These are phyloP conservation scores for Platysternon megacephalum DNA, from an alignment of 2,113 vertebrate species.

Conservation along the genomic window DNA sequence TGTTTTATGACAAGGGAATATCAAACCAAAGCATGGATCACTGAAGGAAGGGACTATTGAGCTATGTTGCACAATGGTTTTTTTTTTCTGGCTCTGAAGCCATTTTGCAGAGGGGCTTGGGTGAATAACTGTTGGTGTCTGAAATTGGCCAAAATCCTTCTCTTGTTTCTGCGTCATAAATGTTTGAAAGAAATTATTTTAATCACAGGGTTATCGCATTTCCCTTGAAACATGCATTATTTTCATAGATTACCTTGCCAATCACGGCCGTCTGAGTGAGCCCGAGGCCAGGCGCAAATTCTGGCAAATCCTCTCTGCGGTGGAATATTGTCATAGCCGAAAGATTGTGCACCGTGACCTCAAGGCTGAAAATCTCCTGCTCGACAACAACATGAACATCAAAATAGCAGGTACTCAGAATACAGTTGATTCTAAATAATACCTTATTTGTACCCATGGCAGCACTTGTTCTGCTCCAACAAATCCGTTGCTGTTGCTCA, in stretches of 20 bases:
- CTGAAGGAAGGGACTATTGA: background rate
- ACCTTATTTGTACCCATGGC: background rate
- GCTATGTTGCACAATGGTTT: background rate
- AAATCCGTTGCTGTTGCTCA: background rate
- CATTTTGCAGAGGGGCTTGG: fast-evolving
- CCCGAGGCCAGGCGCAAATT: constrained; percentile 95
- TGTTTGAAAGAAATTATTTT: background rate
- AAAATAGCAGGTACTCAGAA: constrained; percentile 93
- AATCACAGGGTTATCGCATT: background rate
- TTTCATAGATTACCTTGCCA: constrained; percentile 93
- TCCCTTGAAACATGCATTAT: background rate
- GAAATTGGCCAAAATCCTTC: background rate
- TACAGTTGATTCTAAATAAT: fast-evolving
- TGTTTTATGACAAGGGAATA: background rate
- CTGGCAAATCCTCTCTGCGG: constrained; percentile 97
- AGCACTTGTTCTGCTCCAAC: fast-evolving
- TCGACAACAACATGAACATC: constrained; percentile 98
- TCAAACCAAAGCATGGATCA: background rate
- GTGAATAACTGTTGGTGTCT: background rate
- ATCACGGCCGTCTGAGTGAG: constrained; percentile 93
- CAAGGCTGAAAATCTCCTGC: constrained; percentile 96
- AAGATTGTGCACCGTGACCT: constrained; percentile 97
- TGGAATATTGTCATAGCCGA: constrained; percentile 95
- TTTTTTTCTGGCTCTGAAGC: background rate
- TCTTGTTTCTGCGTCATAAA: background rate